phyloP scores from a whole-genome alignment of 2,888 invertebrate genomes.

The Incurvaria masculella region DNA sequence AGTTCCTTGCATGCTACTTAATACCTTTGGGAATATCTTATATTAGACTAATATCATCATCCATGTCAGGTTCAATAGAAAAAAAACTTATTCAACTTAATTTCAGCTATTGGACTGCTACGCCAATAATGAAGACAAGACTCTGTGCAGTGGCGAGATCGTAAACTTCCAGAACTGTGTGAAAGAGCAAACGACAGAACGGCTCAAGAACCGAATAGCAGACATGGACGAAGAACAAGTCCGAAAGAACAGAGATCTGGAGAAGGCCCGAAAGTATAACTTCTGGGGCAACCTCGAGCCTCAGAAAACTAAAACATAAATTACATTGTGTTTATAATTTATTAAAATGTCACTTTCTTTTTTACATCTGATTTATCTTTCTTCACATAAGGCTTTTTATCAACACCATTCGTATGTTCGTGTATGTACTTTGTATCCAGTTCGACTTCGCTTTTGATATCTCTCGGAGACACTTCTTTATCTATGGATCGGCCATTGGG shows the following conservation, averaged over 20 bases:
- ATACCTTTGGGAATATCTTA: no score
- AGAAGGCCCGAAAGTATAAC: background rate
- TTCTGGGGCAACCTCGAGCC: background rate
- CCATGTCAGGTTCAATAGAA: no score
- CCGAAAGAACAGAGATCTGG: background rate
- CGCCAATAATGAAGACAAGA: background rate
- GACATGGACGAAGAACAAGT: background rate
- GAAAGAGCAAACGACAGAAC: background rate
- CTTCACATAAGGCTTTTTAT: background rate
- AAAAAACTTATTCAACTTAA: no score
- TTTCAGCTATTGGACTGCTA: background rate
- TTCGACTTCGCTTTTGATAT: background rate
- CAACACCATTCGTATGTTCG: background rate
- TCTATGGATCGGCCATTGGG: background rate
- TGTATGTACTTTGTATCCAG: background rate
- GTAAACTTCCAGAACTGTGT: background rate
- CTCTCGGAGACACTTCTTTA: background rate
- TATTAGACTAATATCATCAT: no score
- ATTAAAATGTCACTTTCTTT: constrained; percentile 44
- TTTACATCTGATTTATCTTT: constrained; percentile 25
- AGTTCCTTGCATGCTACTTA: no score
- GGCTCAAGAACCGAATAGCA: background rate
- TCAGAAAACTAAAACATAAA: background rate
- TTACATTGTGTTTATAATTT: constrained; percentile 15
- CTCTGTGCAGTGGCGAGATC: background rate